These are phyloP conservation scores for Scotopteryx bipunctaria DNA, from an alignment of 2,888 invertebrate species.

Conservation along the genomic window DNA sequence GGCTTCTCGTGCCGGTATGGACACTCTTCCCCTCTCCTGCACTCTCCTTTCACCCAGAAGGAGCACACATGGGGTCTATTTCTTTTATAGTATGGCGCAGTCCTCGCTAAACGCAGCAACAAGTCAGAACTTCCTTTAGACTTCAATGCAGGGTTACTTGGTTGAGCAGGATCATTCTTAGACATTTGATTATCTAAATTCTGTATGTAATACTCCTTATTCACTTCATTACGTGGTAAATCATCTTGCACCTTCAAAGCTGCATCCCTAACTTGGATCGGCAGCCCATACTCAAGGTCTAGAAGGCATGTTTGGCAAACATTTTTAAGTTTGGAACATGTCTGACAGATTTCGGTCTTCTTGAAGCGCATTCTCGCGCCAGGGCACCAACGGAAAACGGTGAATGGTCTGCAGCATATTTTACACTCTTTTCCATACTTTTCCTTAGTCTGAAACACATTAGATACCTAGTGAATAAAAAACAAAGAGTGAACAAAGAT, in stretches of 20 bases:
- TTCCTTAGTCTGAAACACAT: constrained; percentile 91
- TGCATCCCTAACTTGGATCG: constrained; percentile 94
- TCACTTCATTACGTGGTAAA: constrained; percentile 96
- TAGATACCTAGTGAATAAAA: too few relatives aligned
- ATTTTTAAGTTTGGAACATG: constrained; percentile 96
- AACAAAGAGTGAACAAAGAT: too few relatives aligned
- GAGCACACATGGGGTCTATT: constrained; percentile 98
- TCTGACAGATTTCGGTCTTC: constrained; percentile 98
- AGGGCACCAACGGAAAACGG: constrained; percentile 98
- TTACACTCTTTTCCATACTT: constrained; percentile 98
- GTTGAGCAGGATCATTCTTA: constrained; percentile 75
- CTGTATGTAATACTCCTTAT: constrained; percentile 97
- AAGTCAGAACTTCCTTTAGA: constrained; percentile 92
- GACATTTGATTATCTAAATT: constrained; percentile 91
- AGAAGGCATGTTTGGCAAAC: constrained; percentile 98
- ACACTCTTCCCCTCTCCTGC: constrained; percentile 97
- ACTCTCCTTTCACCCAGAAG: constrained; percentile 99
- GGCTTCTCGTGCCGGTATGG: constrained; percentile 98
- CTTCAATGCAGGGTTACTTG: constrained; percentile 86
- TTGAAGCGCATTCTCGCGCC: constrained; percentile 97
- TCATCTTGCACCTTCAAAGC: constrained; percentile 95
- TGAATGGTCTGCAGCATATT: constrained; percentile 96
- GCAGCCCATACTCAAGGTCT: constrained; percentile 95
- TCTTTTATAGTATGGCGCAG: constrained; percentile 97
- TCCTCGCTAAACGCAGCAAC: constrained; percentile 93